A percentile compares a stretch with the other conserved stretches of the same genome.
Evolutionary conservation across 1,140 invertebrate genomes (phyloP).

Genomic region (Cotesia glomerata): DNA sequence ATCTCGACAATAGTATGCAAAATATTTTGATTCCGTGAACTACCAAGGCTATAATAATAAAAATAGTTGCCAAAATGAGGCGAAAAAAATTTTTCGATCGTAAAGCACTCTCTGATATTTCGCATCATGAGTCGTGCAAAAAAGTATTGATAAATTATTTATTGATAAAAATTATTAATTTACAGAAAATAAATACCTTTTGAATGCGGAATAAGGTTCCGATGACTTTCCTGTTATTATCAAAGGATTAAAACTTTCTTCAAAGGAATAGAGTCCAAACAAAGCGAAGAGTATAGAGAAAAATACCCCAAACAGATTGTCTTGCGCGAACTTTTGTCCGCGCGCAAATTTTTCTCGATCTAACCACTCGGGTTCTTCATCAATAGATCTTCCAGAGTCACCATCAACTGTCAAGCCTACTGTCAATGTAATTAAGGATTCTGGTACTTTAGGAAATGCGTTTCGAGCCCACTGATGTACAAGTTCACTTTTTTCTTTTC

Average conservation of each 20-base stretch:
- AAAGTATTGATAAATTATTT: too few species aligned
- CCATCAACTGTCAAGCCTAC: neutral
- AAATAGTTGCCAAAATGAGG: too few species aligned
- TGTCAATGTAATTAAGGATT: neutral
- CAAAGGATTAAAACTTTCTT: constrained; percentile 70
- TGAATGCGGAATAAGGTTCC: constrained; percentile 70
- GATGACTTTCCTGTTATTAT: constrained; percentile 71
- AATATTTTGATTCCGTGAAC: too few species aligned
- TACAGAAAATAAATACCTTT: constrained; percentile 65
- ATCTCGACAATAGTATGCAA: too few species aligned
- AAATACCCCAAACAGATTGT: constrained; percentile 68
- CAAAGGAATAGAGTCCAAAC: constrained; percentile 68
- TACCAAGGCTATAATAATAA: too few species aligned
- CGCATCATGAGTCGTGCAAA: too few species aligned
- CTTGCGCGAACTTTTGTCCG: constrained; percentile 70
- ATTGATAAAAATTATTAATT: neutral
- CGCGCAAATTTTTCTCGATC: constrained; percentile 60
- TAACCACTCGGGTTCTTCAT: constrained; percentile 47
- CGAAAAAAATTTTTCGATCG: too few species aligned
- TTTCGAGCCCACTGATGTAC: neutral
- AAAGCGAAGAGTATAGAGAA: constrained; percentile 70
- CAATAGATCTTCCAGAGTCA: neutral
- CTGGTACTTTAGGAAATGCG: constrained; percentile 3
- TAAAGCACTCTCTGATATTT: too few species aligned
- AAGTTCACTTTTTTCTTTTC: neutral